Evolutionary conservation across 2,888 invertebrate genomes (phyloP), one percentile per base, ranked within the genome.

Genomic region (Habroteleia sp.): DNA sequence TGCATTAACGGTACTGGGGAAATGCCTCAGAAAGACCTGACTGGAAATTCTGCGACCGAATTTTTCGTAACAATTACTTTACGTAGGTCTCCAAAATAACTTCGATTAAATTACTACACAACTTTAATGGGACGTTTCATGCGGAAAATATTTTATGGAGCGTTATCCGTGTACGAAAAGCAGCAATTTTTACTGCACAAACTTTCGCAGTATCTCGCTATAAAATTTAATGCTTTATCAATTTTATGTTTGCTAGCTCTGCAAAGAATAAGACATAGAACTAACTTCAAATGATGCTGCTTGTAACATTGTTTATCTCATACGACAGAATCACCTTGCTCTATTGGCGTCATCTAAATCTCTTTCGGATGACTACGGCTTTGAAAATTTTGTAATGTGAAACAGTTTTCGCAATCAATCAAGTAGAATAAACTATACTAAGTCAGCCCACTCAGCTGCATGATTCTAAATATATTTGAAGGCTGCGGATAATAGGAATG

Each of bases 271-370:
- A n/a, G n/a, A 7, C 8, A 31, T 56, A 6, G 39, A 46, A 27
- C 14, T 16, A 37, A 33, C 37, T 29, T 62, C 39, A 10, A 27
- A 62, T 42, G 39, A 50, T 27, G 31, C 50, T 50, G 50, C 50
- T 37, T 10, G 17, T 11, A 31, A 48, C 62, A 48, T 48, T 62
- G 48, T 48, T 48, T 62, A 62, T 62, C 31, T 50, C 48, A 16
- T 25, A 25, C 37, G 52, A 52, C 63, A 37, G 20, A 20, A 23
- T 52, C 63, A 52, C 42, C 52, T 33, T 63, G 33, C 23, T 13
- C n/a, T n/a, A n/a, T n/a, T n/a, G n/a, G n/a, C n/a, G 48, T 63
- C 41, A 63, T 50, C 16, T 7, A 42, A 52, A 52, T 50, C 52
- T 42, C 33, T 11, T 29, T 10, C 13, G 14, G 17, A 33, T 63